These are phyloP conservation scores for Palythoa grandiflora DNA, from an alignment of 92 coral and sea anemone genomes.

Conservation along the genomic window DNA sequence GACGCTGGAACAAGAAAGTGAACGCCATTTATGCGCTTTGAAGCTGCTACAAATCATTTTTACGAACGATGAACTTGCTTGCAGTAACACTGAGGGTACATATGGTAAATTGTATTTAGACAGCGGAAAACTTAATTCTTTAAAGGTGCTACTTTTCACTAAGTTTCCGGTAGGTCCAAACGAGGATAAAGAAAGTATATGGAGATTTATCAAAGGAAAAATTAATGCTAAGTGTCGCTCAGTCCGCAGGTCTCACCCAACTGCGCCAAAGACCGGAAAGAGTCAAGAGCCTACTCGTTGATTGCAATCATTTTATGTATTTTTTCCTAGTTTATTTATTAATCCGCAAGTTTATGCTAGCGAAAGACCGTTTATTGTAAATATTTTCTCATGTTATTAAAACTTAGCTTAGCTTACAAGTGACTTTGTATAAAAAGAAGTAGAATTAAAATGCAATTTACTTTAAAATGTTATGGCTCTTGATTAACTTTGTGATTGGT, in stretches of 20 bases:
- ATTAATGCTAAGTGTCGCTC: constrained; percentile 2
- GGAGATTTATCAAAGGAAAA: background rate
- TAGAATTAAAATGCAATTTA: background rate
- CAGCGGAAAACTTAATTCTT: constrained; percentile 31
- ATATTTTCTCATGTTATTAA: background rate
- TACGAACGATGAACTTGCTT: constrained; percentile 41
- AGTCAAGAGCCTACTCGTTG: background rate
- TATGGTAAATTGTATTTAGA: constrained; percentile 37
- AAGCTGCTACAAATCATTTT: constrained; percentile 16
- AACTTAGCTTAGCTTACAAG: background rate
- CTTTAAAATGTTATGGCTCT: background rate
- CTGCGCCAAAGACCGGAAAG: background rate
- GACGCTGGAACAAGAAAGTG: constrained; percentile 40
- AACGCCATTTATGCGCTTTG: constrained; percentile 45
- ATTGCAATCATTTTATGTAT: background rate
- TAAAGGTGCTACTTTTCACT: constrained; percentile 30
- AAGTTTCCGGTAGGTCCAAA: background rate
- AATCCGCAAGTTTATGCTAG: background rate
- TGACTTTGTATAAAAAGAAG: background rate
- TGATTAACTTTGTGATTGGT: background rate
- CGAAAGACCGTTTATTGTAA: background rate
- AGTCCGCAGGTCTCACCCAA: background rate
- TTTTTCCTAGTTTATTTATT: background rate
- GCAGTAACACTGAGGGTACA: constrained; percentile 42
- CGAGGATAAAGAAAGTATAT: background rate